phyloP scores from a whole-genome alignment of 2,888 invertebrate species.

The Xestobium rufovillosum region DNA sequence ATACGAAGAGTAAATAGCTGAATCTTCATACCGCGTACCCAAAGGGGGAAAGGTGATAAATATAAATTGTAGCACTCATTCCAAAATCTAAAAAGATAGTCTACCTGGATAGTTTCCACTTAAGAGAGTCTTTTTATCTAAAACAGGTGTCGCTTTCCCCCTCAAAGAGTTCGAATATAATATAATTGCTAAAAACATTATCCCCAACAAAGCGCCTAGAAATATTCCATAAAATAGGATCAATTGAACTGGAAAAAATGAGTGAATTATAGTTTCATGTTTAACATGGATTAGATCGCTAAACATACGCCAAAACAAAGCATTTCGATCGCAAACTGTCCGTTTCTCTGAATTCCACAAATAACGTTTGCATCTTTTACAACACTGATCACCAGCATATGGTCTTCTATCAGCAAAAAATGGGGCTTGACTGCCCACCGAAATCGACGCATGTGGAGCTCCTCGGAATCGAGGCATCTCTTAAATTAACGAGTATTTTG shows the following conservation, averaged over 20 bases:
- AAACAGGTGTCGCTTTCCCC: too few relatives aligned
- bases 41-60: too few relatives aligned
- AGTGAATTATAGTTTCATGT: not conserved
- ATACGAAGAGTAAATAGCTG: too few relatives aligned
- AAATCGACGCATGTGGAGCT: not conserved
- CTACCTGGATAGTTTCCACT: too few relatives aligned
- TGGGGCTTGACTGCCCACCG: not conserved
- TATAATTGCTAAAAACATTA: not conserved
- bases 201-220: not conserved
- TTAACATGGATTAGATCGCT: too few relatives aligned
- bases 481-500: too few relatives aligned
- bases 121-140: too few relatives aligned
- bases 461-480: too few relatives aligned
- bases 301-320: not conserved
- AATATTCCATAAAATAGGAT: not conserved
- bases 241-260: not conserved
- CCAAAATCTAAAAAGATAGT: too few relatives aligned
- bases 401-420: conserved; percentile 2
- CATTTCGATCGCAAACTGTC: conserved; percentile 1
- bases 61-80: too few relatives aligned
- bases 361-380: not conserved
- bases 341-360: not conserved
- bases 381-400: not conserved
- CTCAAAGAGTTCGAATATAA: too few relatives aligned
- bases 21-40: too few relatives aligned